Evolutionary conservation across 2,888 invertebrate genomes (phyloP).

Genomic region (Morinoia aosen): DNA sequence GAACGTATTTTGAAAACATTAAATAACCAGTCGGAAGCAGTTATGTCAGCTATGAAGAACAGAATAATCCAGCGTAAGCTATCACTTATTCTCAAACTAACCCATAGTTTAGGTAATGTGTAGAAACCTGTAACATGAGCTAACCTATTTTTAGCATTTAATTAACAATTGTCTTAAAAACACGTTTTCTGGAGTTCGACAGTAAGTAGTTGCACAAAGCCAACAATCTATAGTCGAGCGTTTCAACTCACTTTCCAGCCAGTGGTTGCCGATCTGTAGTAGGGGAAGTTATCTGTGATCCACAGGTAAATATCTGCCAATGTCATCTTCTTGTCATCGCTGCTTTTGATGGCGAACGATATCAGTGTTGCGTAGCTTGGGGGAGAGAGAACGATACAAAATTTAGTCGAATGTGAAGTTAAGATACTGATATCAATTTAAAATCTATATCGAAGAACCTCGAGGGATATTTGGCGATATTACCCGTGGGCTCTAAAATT

Average conservation of each 20-base stretch:
- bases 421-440: background rate
- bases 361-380: conserved; percentile 81
- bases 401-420: background rate
- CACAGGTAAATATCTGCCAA: conserved; percentile 82
- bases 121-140: too few relatives aligned
- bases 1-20: background rate
- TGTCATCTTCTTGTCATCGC: conserved; percentile 80
- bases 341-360: conserved; percentile 79
- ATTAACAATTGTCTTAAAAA: too few relatives aligned
- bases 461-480: too few relatives aligned
- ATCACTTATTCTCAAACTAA: background rate
- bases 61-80: too few relatives aligned
- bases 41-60: background rate
- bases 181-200: too few relatives aligned
- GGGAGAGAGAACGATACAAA: background rate
- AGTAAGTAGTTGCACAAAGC: background rate
- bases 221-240: background rate
- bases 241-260: conserved; percentile 79
- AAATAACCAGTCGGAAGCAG: background rate
- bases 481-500: too few relatives aligned
- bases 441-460: background rate
- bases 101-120: background rate
- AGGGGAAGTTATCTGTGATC: conserved; percentile 81
- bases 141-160: too few relatives aligned
- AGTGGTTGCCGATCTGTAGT: conserved; percentile 79